Evolutionary conservation across 2,113 vertebrate genomes (phyloP).

Genomic region (Psettodes erumei): DNA sequence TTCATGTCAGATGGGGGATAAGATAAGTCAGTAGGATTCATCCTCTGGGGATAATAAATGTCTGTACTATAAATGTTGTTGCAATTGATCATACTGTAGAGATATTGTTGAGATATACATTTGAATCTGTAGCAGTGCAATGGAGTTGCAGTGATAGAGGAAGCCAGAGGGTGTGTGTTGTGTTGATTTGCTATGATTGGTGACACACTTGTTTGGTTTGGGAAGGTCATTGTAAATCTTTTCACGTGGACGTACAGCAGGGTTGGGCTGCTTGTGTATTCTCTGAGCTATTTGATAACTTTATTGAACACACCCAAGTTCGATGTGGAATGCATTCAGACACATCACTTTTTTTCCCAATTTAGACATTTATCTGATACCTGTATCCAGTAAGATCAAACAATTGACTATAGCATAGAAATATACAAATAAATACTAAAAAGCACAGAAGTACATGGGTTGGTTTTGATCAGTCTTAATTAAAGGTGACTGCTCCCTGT

Average conservation of each 20-base stretch:
- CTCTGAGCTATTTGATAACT: not conserved
- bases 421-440: not conserved
- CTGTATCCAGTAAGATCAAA: not conserved
- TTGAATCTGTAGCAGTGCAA: not conserved
- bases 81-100: not conserved
- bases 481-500: not conserved
- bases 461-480: not conserved
- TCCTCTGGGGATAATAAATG: too few species aligned
- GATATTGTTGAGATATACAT: too few species aligned
- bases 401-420: not conserved
- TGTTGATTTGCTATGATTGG: not conserved
- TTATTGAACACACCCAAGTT: conserved; percentile 15
- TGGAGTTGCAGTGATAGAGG: not conserved
- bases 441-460: not conserved
- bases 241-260: not conserved
- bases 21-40: too few species aligned
- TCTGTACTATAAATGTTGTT: not conserved
- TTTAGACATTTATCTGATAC: not conserved
- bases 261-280: conserved; percentile 13
- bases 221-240: conserved; percentile 5
- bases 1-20: not conserved
- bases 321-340: not conserved
- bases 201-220: conserved; percentile 39
- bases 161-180: not conserved
- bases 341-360: not conserved